Base-by-base conservation (phyloP, 2,113 vertebrate genomes). In the Aptenodytes forsteri region DNA sequence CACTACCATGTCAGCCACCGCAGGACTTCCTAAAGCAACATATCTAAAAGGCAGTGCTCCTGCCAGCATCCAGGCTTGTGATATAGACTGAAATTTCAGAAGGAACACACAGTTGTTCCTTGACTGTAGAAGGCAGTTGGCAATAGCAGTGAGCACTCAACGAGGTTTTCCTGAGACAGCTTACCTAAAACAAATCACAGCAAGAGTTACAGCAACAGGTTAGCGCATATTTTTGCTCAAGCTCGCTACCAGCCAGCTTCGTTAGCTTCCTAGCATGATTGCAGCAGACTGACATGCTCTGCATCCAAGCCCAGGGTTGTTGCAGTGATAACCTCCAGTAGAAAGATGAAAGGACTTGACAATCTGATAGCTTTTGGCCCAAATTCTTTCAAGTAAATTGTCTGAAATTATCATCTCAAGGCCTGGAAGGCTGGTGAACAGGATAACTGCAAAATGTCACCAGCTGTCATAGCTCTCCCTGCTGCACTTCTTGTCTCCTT, bases 1-100 rank as follows among this genome's bases (percentile, higher is more conserved):
- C 30, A 72, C 23, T 67, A 79, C 5, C 44, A 30, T 84, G 56
- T n/a, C 4, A 2, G 26, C 56, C 77, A 72, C 56, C 26, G 15
- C 25, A 56, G 73, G 65, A 81, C 83, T 93, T 98, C 93, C 72
- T 84, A 95, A 97, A 96, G 94, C 54, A 91, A 79, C 44, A 78
- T 29, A 73, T 87, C 75, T 81, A 42, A 91, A 93, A 92, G 59
- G 56, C 75, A 88, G 34, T 36, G 13, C 20, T 90, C 52, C 65
- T 66, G 91, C 87, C 82, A 93, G 50, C 71, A 86, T 97, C 61
- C 61, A 86, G 21, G 20, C 67, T 89, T 55, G 15, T 1, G 15
- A 65, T 23, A 16, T 7, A 78, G 72, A 13, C 26, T 77, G 59
- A 30, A 81, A 0, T 52, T 89, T 90, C 65, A 73, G 59, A 55